Evolutionary conservation across 2,797 vertebrate species (phyloP).

Genomic region (Tenualosa ilisha): DNA sequence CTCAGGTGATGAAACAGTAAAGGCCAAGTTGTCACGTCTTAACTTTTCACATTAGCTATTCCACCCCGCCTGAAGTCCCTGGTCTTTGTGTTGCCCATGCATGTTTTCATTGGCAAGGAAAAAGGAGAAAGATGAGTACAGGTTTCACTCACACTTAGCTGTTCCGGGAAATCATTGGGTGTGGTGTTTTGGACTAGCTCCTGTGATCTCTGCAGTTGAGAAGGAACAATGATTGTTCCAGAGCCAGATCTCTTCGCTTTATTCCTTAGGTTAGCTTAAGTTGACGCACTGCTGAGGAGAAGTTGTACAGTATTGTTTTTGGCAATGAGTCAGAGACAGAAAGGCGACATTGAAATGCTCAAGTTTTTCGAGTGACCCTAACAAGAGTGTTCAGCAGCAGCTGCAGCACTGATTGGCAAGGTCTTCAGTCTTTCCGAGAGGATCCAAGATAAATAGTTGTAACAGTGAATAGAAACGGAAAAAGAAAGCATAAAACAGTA

Average conservation of each 20-base stretch:
- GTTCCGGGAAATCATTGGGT: slow-evolving; percentile 27
- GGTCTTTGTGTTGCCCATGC: slow-evolving; percentile 35
- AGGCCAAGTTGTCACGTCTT: neutral
- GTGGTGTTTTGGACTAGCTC: slow-evolving; percentile 39
- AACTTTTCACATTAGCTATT: neutral
- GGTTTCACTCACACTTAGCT: slow-evolving; percentile 9
- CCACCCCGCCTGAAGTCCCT: neutral
- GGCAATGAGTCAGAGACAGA: neutral
- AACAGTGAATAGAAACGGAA: neutral
- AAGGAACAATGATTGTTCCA: slow-evolving; percentile 8
- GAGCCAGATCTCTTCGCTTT: slow-evolving; percentile 3
- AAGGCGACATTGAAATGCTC: neutral
- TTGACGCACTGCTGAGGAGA: neutral
- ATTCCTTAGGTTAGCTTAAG: neutral
- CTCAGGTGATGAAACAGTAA: neutral
- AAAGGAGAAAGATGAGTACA: slow-evolving; percentile 33
- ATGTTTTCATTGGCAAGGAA: slow-evolving; percentile 30
- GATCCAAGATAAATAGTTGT: neutral
- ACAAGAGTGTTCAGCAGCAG: neutral
- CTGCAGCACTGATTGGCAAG: neutral
- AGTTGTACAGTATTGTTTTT: neutral
- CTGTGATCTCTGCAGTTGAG: slow-evolving; percentile 28
- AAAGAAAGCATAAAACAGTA: neutral
- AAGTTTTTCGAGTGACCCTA: neutral
- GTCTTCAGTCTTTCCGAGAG: neutral